Conservation (phyloP, 2,888 invertebrate species). For the Mongoloraphidia duomilia region DNA sequence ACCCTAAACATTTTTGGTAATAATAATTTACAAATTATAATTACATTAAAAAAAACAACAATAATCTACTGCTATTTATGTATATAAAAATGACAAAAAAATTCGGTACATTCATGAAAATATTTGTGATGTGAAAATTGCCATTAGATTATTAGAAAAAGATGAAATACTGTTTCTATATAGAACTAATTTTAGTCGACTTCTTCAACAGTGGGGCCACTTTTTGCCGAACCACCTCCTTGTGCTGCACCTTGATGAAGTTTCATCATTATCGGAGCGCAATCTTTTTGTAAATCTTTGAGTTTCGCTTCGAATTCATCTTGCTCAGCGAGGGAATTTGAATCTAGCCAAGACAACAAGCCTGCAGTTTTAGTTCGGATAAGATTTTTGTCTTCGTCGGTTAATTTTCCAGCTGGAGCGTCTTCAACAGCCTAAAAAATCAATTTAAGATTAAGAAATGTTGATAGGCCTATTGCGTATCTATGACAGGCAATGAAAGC, state of each 20-base stretch:
- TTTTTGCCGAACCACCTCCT: conserved; percentile 25
- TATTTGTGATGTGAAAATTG: not conserved
- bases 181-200: conserved; percentile 37
- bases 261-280: conserved; percentile 70
- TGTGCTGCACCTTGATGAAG: conserved; percentile 43
- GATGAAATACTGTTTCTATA: too few relatives aligned
- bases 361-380: conserved; percentile 54
- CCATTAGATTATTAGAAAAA: too few relatives aligned
- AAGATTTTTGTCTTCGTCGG: conserved; percentile 51
- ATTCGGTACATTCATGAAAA: too few relatives aligned
- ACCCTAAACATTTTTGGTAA: not conserved
- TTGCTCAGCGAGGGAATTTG: conserved; percentile 61
- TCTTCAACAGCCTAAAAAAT: conserved; percentile 44
- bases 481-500: too few relatives aligned
- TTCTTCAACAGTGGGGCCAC: conserved; percentile 55
- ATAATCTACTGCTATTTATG: too few relatives aligned
- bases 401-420: conserved; percentile 47
- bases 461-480: too few relatives aligned
- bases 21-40: not conserved
- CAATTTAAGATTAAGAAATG: not conserved
- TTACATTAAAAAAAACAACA: not conserved
- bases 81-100: too few relatives aligned
- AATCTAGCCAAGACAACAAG: conserved; percentile 67
- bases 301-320: conserved; percentile 65
- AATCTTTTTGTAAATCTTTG: conserved; percentile 58